Evolutionary conservation across 1,140 invertebrate genomes (phyloP), one percentile per base, ranked within the genome.

Genomic region (Achatina immaculata): DNA sequence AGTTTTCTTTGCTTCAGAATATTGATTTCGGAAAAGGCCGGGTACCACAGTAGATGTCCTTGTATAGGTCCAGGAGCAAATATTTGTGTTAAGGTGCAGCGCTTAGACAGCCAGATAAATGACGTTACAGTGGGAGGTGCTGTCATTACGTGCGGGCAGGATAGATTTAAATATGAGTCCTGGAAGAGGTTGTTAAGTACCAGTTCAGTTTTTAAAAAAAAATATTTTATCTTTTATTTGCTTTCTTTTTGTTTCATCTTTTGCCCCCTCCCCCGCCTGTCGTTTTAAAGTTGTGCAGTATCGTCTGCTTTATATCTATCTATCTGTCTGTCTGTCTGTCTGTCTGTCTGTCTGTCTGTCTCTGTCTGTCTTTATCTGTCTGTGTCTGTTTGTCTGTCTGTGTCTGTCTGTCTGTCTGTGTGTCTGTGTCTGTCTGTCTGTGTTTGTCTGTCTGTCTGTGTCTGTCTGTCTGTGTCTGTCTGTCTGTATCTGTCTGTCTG

Each of bases 281-380:
- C 48, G 24, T 24, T 11, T 14, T 14, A 51, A 14, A 14, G 11
- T 11, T 51, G 11, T 51, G 11, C 48, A 51, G 48, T 11, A 24
- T 24, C 48, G 48, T 11, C 11, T 51, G 11, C 24, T 51, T 66
- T 66, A 11, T 66, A 66, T 66, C 65, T 19, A 14, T 66, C 65
- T 66, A 31, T 66, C 65, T 66, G 31, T 66, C 65, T 66, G 31
- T 66, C 65, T 66, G 31, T 66, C 65, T 66, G 31, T 51, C 48
- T 51, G 48, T 11, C 11, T 51, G 48, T 51, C 11, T 11, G 11
- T 51, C 48, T 51, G 11, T 14, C 48, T 14, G 11, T 51, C 24
- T 24, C 48, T n/a, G n/a, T n/a, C n/a, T n/a, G n/a, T n/a, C n/a
- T n/a, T n/a, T n/a, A n/a, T n/a, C n/a, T n/a, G n/a, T n/a, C n/a